These are phyloP conservation scores for Diorhabda sublineata DNA, from an alignment of 1,140 invertebrate species.

Conservation along the genomic window DNA sequence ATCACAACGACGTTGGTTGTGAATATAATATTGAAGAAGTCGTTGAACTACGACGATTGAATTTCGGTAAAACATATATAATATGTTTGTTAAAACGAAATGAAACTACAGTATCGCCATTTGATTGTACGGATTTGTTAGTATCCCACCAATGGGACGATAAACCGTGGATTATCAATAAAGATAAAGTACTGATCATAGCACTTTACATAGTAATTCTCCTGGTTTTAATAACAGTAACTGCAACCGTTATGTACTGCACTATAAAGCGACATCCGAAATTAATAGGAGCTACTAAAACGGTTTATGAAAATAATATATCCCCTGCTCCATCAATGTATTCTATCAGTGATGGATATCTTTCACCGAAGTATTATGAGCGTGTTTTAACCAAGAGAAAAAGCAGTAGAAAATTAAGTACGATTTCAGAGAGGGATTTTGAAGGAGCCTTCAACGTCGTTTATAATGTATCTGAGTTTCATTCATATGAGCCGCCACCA, in stretches of 20 bases:
- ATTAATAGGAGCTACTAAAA: not conserved
- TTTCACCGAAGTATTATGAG: not conserved
- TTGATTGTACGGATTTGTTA: not conserved
- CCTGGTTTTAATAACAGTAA: not conserved
- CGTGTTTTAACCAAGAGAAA: not conserved
- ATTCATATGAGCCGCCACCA: not conserved
- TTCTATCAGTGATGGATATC: not conserved
- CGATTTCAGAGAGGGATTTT: not conserved
- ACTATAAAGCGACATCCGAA: not conserved
- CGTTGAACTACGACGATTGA: not conserved
- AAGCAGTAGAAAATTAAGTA: conserved; percentile 2
- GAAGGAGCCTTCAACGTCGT: not conserved
- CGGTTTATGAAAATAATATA: not conserved
- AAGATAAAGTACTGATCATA: not conserved
- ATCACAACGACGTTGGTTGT: not conserved
- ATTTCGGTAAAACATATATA: not conserved
- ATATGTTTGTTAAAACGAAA: not conserved
- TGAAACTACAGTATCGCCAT: not conserved
- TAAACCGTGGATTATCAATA: not conserved
- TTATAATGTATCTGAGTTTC: not conserved
- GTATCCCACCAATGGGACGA: not conserved
- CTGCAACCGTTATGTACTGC: not conserved
- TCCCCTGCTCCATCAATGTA: not conserved
- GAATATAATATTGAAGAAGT: not conserved
- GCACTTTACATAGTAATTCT: not conserved